Conservation (phyloP, 1,140 invertebrate genomes). For the Drosophila rhopaloa region DNA sequence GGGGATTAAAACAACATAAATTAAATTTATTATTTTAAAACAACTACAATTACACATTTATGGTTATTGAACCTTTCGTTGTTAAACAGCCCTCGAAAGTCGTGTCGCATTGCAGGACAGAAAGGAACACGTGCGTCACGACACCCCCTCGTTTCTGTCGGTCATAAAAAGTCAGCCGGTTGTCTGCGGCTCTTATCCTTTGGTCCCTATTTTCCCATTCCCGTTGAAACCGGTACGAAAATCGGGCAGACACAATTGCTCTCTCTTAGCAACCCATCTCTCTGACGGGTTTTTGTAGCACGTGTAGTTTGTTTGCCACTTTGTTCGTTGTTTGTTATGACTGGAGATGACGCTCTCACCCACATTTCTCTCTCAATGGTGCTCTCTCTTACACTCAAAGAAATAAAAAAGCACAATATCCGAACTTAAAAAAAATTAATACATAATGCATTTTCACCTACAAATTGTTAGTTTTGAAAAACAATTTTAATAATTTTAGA, state of each 20-base stretch:
- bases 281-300: slow-evolving; percentile 31
- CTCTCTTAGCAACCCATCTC: slow-evolving; percentile 9
- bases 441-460: too few relatives aligned
- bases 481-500: too few relatives aligned
- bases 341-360: slow-evolving; percentile 42
- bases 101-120: slow-evolving; percentile 45
- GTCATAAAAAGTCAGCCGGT: slow-evolving; percentile 25
- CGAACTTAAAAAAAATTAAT: not conserved
- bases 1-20: too few relatives aligned
- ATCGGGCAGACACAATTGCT: slow-evolving; percentile 33
- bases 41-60: too few relatives aligned
- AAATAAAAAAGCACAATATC: not conserved
- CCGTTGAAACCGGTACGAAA: slow-evolving; percentile 3
- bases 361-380: slow-evolving; percentile 9
- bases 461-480: too few relatives aligned
- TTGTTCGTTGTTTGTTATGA: slow-evolving; percentile 72
- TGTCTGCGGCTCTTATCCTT: slow-evolving; percentile 22
- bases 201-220: not conserved
- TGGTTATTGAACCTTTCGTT: not conserved
- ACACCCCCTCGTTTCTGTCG: not conserved
- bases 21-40: too few relatives aligned
- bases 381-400: not conserved
- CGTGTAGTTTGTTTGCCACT: slow-evolving; percentile 72
- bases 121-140: slow-evolving; percentile 63
- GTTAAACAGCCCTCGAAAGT: slow-evolving; percentile 19